Evolutionary conservation across 30 jellyfish, hydroid and myxozoan genomes (phyloP).

Genomic region (Hydractinia echinata): DNA sequence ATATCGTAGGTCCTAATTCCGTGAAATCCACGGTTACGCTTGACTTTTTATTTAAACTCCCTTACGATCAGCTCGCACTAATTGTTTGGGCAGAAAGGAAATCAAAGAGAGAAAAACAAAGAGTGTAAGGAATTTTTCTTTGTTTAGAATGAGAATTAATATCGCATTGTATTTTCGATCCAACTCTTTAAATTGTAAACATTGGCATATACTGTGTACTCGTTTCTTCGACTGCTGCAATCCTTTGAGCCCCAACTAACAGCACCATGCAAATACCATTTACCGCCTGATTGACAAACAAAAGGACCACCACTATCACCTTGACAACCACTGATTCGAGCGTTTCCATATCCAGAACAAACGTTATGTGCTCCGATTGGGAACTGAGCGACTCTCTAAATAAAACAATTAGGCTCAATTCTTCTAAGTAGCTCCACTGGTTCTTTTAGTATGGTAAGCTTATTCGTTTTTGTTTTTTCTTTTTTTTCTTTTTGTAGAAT

Average conservation of each 20-base stretch:
- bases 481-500: too few relatives aligned
- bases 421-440: neutral
- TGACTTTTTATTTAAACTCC: too few relatives aligned
- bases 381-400: constrained; percentile 19
- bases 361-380: constrained; percentile 9
- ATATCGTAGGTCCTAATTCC: too few relatives aligned
- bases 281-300: constrained; percentile 10
- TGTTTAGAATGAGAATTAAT: neutral
- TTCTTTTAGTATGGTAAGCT: neutral
- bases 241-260: constrained; percentile 27
- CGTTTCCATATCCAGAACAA: constrained; percentile 19
- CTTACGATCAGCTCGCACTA: too few relatives aligned
- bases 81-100: too few relatives aligned
- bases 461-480: too few relatives aligned
- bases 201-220: constrained; percentile 23
- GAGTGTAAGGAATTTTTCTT: too few relatives aligned
- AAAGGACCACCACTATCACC: constrained; percentile 34
- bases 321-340: constrained; percentile 21
- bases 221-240: constrained; percentile 7
- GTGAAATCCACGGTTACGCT: too few relatives aligned
- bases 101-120: too few relatives aligned
- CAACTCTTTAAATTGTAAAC: constrained; percentile 7
- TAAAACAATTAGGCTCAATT: neutral
- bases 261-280: constrained; percentile 14
- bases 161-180: neutral